Base-by-base conservation (phyloP, 2,888 invertebrate species). In the Patella ulyssiponensis region DNA sequence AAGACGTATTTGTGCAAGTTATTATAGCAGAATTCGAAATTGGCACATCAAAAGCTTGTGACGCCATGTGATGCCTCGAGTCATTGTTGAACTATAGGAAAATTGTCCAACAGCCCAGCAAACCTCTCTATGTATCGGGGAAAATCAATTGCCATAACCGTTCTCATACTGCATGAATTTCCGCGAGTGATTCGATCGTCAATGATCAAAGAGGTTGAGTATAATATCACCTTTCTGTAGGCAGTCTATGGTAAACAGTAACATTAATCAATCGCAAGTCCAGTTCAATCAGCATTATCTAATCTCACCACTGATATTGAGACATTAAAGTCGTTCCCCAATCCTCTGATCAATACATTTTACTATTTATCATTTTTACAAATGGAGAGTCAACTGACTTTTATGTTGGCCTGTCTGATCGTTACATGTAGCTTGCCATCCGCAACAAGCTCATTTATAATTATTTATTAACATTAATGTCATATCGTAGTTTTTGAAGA, bases 91-190 rank as follows among this genome's bases (percentile, higher is more conserved):
- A 23, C 64, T 64, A 64, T 23, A 23, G 20, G 64, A 64, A 64
- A 64, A 64, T 64, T 64, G 64, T 64, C 64, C 64, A 64, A 64
- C 64, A 64, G 64, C 64, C 23, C 64, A 64, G 23, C 64, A 64
- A 14, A 23, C 64, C 23, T 64, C 64, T 64, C 20, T 64, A 14
- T 64, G 20, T 64, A 64, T 20, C 20, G 14, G 23, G 64, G 14
- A 64, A 64, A 64, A 64, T 64, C 64, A 64, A 64, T 64, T 23
- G 64, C 23, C 3, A 23, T 20, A 64, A 23, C 64, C 11, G 64
- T 64, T 64, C 23, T 64, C 64, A 20, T 64, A 23, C 64, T 64
- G 64, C 64, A 64, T 64, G 64, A 64, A 64, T 64, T 64, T 64
- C 64, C 64, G 64, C 64, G 23, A 64, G 64, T 64, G 64, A 64